Conservation (phyloP, 2,797 vertebrate species). For the Gorsachius magnificus region DNA sequence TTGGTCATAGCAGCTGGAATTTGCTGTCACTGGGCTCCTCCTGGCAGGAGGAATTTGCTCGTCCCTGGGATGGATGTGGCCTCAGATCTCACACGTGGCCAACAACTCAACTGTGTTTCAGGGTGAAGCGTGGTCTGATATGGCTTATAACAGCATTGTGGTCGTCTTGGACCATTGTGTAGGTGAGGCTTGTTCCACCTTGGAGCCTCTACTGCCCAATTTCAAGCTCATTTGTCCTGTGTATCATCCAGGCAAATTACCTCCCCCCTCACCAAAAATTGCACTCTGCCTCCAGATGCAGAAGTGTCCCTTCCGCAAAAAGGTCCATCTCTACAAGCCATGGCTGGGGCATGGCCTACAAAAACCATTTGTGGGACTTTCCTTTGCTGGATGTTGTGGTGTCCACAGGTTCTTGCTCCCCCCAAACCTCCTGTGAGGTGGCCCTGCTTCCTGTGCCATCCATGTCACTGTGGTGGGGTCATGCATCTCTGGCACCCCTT, state of each 20-base stretch:
- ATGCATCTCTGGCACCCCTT: neutral
- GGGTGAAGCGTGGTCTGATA: neutral
- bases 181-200: neutral
- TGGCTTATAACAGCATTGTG: neutral
- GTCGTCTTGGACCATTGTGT: neutral
- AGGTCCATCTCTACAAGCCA: rapidly evolving
- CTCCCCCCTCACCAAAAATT: neutral
- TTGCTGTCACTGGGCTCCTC: neutral
- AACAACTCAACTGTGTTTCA: neutral
- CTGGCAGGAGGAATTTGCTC: neutral
- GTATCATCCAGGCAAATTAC: neutral
- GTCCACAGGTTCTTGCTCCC: neutral
- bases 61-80: neutral
- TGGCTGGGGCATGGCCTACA: neutral
- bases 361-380: neutral
- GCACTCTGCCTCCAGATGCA: neutral
- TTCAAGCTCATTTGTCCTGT: neutral
- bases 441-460: rapidly evolving
- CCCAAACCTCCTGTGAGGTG: neutral
- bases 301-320: neutral
- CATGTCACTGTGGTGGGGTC: neutral
- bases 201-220: neutral
- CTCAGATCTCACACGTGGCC: neutral
- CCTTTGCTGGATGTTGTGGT: neutral
- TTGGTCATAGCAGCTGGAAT: neutral